Percentiles rank a stretch among this genome's conserved stretches.
Evolutionary conservation across 1,140 invertebrate species (phyloP).

Genomic region (Mactra quadrangularis): DNA sequence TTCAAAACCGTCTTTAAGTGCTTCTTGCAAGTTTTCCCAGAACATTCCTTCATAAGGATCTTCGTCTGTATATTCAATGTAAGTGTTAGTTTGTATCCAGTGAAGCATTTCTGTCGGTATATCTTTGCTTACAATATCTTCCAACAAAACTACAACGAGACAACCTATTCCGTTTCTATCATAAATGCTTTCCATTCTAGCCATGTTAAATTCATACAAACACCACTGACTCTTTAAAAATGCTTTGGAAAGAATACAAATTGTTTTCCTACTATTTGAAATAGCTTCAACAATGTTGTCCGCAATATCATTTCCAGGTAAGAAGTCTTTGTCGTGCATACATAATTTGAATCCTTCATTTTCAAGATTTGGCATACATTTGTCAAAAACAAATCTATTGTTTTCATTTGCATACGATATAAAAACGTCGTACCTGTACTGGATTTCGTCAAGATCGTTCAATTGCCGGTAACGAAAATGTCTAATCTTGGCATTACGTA

Average conservation of each 20-base stretch:
- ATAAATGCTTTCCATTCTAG: constrained; percentile 55
- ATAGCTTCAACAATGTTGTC: constrained; percentile 87
- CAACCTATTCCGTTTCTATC: neutral
- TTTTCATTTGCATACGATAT: constrained; percentile 68
- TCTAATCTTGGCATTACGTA: constrained; percentile 21
- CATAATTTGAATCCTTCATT: constrained; percentile 62
- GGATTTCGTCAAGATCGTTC: neutral
- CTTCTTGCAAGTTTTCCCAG: constrained; percentile 20
- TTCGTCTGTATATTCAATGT: constrained; percentile 26
- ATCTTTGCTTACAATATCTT: constrained; percentile 5
- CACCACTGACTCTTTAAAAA: constrained; percentile 89
- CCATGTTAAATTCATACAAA: constrained; percentile 78
- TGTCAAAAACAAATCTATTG: constrained; percentile 51
- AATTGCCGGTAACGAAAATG: constrained; percentile 31
- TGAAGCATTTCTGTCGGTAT: constrained; percentile 32
- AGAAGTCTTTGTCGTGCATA: constrained; percentile 75
- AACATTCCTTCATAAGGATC: neutral
- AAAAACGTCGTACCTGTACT: constrained; percentile 69
- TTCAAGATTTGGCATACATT: constrained; percentile 64
- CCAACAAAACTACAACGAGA: constrained; percentile 28
- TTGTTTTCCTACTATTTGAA: constrained; percentile 86
- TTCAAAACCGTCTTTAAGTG: too few species aligned
- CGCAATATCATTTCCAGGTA: constrained; percentile 83
- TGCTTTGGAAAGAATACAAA: constrained; percentile 87
- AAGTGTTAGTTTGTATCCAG: constrained; percentile 34